These are phyloP conservation scores for Julus scandinavius DNA, from an alignment of 2,888 invertebrate genomes.

Conservation along the genomic window DNA sequence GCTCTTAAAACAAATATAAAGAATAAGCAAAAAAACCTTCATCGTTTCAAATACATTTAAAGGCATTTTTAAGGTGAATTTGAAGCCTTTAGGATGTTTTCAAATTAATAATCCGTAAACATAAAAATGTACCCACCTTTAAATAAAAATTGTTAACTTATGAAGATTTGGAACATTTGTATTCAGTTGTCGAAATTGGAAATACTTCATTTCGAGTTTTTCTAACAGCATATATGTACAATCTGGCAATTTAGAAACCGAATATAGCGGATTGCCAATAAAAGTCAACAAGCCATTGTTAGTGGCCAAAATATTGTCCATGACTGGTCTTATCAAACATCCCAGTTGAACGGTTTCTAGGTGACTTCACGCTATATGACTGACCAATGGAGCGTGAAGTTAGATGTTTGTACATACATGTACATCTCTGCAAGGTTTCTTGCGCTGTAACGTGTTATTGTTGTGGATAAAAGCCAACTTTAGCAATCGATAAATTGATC, in stretches of 20 bases:
- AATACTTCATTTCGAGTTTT: too few species aligned
- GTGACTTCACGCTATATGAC: conserved; percentile 33
- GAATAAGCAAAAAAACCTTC: too few species aligned
- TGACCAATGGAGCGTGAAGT: conserved; percentile 27
- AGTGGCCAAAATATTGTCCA: neutral
- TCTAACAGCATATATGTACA: too few species aligned
- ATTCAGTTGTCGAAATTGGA: too few species aligned
- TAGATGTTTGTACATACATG: conserved; percentile 17
- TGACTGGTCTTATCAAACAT: neutral
- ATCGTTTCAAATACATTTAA: too few species aligned
- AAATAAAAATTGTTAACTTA: too few species aligned
- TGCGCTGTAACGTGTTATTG: neutral
- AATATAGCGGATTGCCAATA: neutral
- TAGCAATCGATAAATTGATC: conserved; percentile 6
- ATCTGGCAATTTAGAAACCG: neutral
- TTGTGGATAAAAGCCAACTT: conserved; percentile 7
- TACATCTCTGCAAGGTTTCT: conserved; percentile 10
- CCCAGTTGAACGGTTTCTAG: conserved; percentile 1
- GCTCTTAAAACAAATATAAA: too few species aligned
- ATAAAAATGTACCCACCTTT: too few species aligned
- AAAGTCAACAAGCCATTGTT: conserved; percentile 4
- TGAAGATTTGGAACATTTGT: too few species aligned
- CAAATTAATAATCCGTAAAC: too few species aligned
- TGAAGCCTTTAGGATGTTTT: too few species aligned
- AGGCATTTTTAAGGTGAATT: too few species aligned